A percentile compares a stretch with the other conserved stretches of the same genome.
These are phyloP conservation scores for Crotophaga sulcirostris DNA, from an alignment of 2,113 vertebrate genomes.

Conservation along the genomic window DNA sequence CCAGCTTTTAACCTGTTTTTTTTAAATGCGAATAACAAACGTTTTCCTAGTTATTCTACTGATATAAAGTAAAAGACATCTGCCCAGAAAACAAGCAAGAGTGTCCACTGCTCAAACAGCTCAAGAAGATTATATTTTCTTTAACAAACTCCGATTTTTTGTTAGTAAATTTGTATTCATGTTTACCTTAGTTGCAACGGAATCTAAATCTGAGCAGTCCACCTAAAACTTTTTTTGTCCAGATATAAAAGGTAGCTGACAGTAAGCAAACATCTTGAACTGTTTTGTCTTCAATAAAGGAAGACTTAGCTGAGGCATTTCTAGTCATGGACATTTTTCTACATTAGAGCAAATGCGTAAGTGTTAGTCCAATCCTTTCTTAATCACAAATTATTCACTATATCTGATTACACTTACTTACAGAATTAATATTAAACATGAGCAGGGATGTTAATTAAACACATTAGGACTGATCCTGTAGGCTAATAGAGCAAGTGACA, in stretches of 20 bases:
- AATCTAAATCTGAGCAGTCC: neutral
- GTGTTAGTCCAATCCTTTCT: neutral
- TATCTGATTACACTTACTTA: neutral
- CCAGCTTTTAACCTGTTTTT: neutral
- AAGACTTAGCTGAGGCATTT: neutral
- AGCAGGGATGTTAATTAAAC: neutral
- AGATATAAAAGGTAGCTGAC: neutral
- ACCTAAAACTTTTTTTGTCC: neutral
- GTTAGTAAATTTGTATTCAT: neutral
- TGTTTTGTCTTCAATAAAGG: neutral
- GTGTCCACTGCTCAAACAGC: neutral
- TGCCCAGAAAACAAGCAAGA: neutral
- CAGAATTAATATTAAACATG: neutral
- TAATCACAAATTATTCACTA: neutral
- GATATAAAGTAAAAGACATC: neutral
- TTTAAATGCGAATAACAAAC: neutral
- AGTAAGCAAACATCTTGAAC: neutral
- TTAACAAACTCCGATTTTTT: neutral
- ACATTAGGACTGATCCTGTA: neutral
- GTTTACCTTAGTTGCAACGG: neutral
- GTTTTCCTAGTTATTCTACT: neutral
- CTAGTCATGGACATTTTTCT: neutral
- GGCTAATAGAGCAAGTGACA: neutral
- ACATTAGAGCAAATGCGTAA: fast-evolving
- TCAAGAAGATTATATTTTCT: neutral